These are phyloP conservation scores for Microhierax caerulescens DNA, from an alignment of 2,797 vertebrate species.

Conservation along the genomic window DNA sequence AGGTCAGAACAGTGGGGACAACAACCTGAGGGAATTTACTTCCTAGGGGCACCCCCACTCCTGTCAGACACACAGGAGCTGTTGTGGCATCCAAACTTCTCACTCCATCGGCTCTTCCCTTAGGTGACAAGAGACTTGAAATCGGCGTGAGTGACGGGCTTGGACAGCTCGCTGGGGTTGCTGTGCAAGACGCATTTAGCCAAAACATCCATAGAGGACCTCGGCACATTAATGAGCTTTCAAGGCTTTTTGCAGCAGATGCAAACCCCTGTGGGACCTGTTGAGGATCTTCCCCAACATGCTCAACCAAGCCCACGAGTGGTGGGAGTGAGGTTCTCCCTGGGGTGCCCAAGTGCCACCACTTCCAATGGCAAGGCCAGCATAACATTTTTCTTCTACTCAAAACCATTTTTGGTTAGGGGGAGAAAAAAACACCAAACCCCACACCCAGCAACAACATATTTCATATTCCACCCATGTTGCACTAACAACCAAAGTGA, in stretches of 20 bases:
- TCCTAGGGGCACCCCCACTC: not conserved
- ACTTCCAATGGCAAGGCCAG: not conserved
- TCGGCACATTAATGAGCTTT: not conserved
- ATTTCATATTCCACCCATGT: not conserved
- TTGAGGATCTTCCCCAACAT: not conserved
- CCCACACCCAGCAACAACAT: not conserved
- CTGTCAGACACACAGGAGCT: not conserved
- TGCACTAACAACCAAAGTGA: not conserved
- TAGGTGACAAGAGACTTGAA: not conserved
- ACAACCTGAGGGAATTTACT: not conserved
- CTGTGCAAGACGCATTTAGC: not conserved
- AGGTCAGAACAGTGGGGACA: not conserved
- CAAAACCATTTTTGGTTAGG: not conserved
- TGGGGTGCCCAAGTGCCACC: not conserved
- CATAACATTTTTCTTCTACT: not conserved
- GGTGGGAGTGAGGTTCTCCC: not conserved
- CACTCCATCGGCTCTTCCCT: not conserved
- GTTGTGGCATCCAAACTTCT: not conserved
- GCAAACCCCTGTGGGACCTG: not conserved
- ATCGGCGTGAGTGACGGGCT: not conserved
- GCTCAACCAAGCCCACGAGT: not conserved
- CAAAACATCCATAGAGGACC: not conserved
- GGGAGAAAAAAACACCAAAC: not conserved
- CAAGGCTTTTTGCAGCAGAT: not conserved
- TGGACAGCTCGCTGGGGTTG: not conserved